Percentiles rank a stretch among this genome's conserved stretches.
Conservation (phyloP, 1,140 invertebrate species). For the Penaeus indicus region DNA sequence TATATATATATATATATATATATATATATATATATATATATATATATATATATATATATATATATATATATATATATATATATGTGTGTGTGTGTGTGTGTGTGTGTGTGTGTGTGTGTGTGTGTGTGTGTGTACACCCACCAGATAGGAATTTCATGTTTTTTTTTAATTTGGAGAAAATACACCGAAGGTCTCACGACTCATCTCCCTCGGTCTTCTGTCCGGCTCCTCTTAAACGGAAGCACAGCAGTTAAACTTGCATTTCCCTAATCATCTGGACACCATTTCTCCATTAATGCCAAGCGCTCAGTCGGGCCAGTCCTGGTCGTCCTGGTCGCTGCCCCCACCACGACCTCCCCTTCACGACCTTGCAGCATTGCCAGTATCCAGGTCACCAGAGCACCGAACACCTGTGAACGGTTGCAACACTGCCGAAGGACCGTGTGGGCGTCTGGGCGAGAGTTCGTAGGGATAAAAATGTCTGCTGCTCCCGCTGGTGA, state of each 20-base stretch:
- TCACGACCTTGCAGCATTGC: neutral
- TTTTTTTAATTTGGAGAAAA: too few species aligned
- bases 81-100: neutral
- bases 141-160: too few species aligned
- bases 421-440: neutral
- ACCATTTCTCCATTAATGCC: too few species aligned
- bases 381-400: neutral
- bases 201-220: too few species aligned
- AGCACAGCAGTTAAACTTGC: too few species aligned
- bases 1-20: slow-evolving; percentile 25
- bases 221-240: too few species aligned
- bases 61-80: slow-evolving; percentile 18
- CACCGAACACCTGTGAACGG: neutral
- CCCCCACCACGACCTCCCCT: neutral
- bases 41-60: slow-evolving; percentile 10
- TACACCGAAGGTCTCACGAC: too few species aligned
- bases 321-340: neutral
- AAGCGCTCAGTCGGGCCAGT: neutral
- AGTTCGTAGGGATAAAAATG: too few species aligned
- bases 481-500: too few species aligned
- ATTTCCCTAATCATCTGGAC: too few species aligned
- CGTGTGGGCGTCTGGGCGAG: too few species aligned
- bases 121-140: neutral
- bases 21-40: slow-evolving; percentile 11
- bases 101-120: neutral